A percentile compares a stretch with the other conserved stretches of the same genome.
phyloP scores from a whole-genome alignment of 1,140 invertebrate species.

The Metopolophium dirhodum region DNA sequence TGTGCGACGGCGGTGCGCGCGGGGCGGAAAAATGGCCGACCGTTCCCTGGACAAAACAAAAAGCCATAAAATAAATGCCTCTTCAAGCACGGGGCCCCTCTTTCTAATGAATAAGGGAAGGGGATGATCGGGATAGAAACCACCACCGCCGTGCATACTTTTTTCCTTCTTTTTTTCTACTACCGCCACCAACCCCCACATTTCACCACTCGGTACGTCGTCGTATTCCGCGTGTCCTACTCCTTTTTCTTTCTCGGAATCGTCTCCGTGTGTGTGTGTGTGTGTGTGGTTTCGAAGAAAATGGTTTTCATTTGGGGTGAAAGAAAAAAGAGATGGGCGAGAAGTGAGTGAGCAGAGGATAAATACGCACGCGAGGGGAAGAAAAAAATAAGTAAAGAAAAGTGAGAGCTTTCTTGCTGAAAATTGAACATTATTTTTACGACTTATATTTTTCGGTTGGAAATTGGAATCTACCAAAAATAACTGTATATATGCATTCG shows the following conservation, averaged over 20 bases:
- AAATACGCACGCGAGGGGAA: not conserved
- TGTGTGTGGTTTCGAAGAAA: slow-evolving; percentile 47
- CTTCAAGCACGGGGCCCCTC: slow-evolving; percentile 53
- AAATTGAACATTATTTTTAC: slow-evolving; percentile 54
- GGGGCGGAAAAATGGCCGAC: slow-evolving; percentile 54
- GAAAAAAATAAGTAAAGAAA: slow-evolving; percentile 40
- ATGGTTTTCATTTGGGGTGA: slow-evolving; percentile 51
- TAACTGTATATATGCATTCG: not conserved
- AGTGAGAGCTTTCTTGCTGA: slow-evolving; percentile 33
- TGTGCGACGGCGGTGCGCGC: not conserved
- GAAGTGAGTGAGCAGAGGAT: not conserved
- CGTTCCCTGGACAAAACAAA: slow-evolving; percentile 57
- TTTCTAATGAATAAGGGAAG: slow-evolving; percentile 56
- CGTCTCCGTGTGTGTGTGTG: not conserved
- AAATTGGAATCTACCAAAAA: slow-evolving; percentile 42
- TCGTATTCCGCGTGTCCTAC: not conserved
- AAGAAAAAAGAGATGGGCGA: slow-evolving; percentile 16
- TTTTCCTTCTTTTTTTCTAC: slow-evolving; percentile 40
- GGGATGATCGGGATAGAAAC: slow-evolving; percentile 45
- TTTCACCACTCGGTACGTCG: not conserved
- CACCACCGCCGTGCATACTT: slow-evolving; percentile 30
- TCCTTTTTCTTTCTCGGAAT: slow-evolving; percentile 11
- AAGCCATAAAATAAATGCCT: slow-evolving; percentile 58
- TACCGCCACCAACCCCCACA: not conserved
- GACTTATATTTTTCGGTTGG: slow-evolving; percentile 35